Percentiles rank a stretch among this genome's conserved stretches.
Conservation (phyloP, 2,888 invertebrate species). For the Campopleginae sp. region DNA sequence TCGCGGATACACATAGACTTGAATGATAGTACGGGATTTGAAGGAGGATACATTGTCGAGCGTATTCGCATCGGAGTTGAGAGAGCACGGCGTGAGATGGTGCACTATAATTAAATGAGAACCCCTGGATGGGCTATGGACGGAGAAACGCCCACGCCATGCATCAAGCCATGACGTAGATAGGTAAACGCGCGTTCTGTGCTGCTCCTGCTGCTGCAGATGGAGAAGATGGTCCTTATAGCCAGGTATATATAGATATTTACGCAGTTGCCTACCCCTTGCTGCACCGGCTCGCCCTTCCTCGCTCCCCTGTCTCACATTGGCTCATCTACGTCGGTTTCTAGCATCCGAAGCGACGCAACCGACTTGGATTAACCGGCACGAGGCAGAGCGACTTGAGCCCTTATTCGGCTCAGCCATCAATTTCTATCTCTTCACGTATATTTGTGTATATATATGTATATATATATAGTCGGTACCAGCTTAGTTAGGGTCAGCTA, state of each 20-base stretch:
- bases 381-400: not conserved
- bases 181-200: conserved; percentile 75
- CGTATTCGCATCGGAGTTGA: conserved; percentile 13
- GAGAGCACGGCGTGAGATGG: conserved; percentile 47
- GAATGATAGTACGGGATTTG: conserved; percentile 1
- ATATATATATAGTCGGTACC: conserved; percentile 64
- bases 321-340: conserved; percentile 16
- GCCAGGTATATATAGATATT: not conserved
- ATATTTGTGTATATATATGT: not conserved
- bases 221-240: conserved; percentile 83
- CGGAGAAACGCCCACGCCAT: conserved; percentile 84
- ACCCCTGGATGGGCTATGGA: conserved; percentile 79
- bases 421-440: not conserved
- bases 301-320: conserved; percentile 44
- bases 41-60: conserved; percentile 33
- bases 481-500: conserved; percentile 83
- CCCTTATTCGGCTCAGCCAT: not conserved
- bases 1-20: not conserved
- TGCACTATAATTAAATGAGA: conserved; percentile 83
- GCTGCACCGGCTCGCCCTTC: conserved; percentile 7
- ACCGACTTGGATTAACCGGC: not conserved
- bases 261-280: conserved; percentile 11
- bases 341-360: not conserved
- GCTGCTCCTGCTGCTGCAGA: conserved; percentile 78
- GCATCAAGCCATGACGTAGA: conserved; percentile 83